Percentiles rank a stretch among this genome's conserved stretches.
These are phyloP conservation scores for Chironomus striatipennis DNA, from an alignment of 1,140 invertebrate species.

Conservation along the genomic window DNA sequence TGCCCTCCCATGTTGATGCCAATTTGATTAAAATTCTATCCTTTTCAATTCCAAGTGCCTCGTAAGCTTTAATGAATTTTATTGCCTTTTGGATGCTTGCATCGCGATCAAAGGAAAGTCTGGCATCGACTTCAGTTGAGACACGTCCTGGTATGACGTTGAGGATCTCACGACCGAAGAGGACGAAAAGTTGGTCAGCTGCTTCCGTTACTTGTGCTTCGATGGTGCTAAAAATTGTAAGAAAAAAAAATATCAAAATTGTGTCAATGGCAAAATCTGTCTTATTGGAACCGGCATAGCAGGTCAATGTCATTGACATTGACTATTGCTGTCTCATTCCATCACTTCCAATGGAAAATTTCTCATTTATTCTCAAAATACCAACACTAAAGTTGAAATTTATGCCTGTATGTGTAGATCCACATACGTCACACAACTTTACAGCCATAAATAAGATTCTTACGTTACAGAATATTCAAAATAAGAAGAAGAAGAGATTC, in stretches of 20 bases:
- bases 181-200: constrained; percentile 87
- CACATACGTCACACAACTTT: no score
- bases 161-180: constrained; percentile 95
- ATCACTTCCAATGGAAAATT: background rate
- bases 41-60: constrained; percentile 79
- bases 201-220: constrained; percentile 68
- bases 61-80: constrained; percentile 82
- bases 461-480: no score
- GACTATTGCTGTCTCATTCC: background rate
- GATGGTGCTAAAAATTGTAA: constrained; percentile 43
- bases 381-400: no score
- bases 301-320: background rate
- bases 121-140: constrained; percentile 97
- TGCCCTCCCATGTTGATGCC: constrained; percentile 98
- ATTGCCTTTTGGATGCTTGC: constrained; percentile 82
- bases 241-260: background rate
- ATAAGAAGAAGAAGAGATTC: no score
- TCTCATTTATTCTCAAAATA: no score
- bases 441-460: no score
- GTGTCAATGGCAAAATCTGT: background rate
- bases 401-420: no score
- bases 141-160: constrained; percentile 97
- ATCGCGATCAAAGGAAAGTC: constrained; percentile 90
- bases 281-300: background rate
- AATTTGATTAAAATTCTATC: constrained; percentile 95